Evolutionary conservation across 2,888 invertebrate species (phyloP), one percentile per base, ranked within the genome.

Genomic region (Sepiola atlantica): DNA sequence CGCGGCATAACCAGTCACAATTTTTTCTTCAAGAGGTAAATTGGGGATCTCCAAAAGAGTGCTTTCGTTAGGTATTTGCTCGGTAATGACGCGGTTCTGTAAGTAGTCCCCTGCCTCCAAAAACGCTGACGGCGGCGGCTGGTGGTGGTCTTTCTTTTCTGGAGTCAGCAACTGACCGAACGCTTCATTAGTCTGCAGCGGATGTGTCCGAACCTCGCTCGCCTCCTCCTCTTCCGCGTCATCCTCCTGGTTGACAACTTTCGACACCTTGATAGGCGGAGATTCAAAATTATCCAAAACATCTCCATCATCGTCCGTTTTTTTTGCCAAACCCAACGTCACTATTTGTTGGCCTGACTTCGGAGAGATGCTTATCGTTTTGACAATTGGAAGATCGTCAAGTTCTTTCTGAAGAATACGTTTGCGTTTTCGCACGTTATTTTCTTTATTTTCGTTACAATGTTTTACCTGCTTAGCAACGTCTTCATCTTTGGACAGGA

Each of bases 391-490:
- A 32, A 35, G 21, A 32, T 93, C 93, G n/a, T 92, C 92, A 35
- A 92, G n/a, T 12, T 93, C 61, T 93, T 93, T 93, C 3, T 35
- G n/a, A 55, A 35, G 54, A 35, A 93, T 35, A 61, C 93, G 55
- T 35, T 61, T 93, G 24, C 61, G 35, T 28, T 93, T 93, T 0
- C 93, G 57, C 20, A 61, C 20, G 18, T 61, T 61, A 24, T 93
- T 93, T 32, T 93, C 61, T 61, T 93, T 93, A 35, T 93, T 93
- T 61, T 93, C 93, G 16, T 35, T 93, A n/a, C 61, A 8, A n/a
- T 61, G 35, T 35, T 55, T 32, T 0, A 24, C 32, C 32, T 61
- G 93, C 35, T 93, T 57, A 12, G n/a, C 14, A 8, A 93, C 20
- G 3, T 61, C 93, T n/a, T 93, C 93, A 93, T 16, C 8, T 61